These are phyloP conservation scores for Varroa destructor DNA, from an alignment of 1,140 invertebrate genomes.

Conservation along the genomic window DNA sequence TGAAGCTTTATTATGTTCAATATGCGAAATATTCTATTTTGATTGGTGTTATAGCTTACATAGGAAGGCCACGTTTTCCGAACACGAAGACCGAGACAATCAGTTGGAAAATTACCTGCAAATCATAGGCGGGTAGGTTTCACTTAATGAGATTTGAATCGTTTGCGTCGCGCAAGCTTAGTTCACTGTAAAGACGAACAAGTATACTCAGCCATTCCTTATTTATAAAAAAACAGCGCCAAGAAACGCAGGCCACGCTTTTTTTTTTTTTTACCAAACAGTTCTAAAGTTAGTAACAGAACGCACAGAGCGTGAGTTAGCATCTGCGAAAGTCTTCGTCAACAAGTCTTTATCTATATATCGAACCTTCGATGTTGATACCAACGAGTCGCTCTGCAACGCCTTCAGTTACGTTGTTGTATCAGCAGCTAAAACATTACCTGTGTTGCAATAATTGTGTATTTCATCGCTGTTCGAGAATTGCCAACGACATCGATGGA, in stretches of 20 bases:
- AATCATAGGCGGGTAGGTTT: no score
- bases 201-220: no score
- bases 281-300: no score
- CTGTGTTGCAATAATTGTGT: slow-evolving; percentile 7
- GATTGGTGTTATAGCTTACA: not conserved
- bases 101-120: slow-evolving; percentile 9
- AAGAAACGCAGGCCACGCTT: no score
- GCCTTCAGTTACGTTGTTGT: not conserved
- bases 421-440: not conserved
- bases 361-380: not conserved
- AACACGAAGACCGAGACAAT: not conserved
- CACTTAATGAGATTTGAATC: no score
- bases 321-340: not conserved
- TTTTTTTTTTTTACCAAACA: no score
- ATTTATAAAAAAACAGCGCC: no score
- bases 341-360: not conserved
- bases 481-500: slow-evolving; percentile 16
- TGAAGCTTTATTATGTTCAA: no score
- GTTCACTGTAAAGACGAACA: no score
- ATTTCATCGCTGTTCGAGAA: slow-evolving; percentile 21
- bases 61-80: not conserved
- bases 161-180: no score
- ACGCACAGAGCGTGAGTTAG: no score
- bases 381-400: not conserved
- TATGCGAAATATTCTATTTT: no score